Conservation (phyloP, 2,797 vertebrate species). For the Oreortyx pictus region DNA sequence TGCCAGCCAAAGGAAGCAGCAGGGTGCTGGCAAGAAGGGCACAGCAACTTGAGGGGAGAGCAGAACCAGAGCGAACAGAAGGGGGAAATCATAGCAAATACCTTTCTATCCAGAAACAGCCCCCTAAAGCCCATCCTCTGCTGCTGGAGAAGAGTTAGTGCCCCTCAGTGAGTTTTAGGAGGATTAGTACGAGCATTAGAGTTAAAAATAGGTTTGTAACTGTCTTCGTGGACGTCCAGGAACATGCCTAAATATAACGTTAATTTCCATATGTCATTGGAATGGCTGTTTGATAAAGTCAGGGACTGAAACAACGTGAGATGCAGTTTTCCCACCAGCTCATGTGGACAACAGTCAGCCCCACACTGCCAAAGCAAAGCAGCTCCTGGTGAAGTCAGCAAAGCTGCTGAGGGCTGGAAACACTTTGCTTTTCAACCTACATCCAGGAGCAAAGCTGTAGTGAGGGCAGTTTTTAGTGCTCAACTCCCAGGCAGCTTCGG, state of each 20-base stretch:
- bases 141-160: conserved; percentile 44
- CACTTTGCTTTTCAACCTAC: not conserved
- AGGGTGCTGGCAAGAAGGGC: conserved; percentile 44
- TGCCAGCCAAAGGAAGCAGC: conserved; percentile 31
- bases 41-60: conserved; percentile 17
- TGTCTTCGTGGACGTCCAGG: conserved; percentile 15
- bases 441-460: not conserved
- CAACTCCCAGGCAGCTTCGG: not conserved
- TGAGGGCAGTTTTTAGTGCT: not conserved
- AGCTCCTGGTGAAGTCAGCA: not conserved
- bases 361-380: not conserved
- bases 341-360: rapidly evolving
- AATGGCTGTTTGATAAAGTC: conserved; percentile 45
- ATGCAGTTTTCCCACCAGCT: not conserved
- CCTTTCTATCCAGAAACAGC: not conserved
- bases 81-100: not conserved
- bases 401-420: not conserved
- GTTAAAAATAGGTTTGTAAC: conserved; percentile 52
- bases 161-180: conserved; percentile 46
- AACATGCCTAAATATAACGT: conserved; percentile 55
- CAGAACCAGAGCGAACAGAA: not conserved
- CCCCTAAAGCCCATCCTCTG: not conserved
- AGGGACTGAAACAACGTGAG: not conserved
- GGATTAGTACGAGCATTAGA: conserved; percentile 41
- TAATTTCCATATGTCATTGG: conserved; percentile 56